Evolutionary conservation across 1,140 invertebrate species (phyloP), one percentile per base, ranked within the genome.

Genomic region (Ceratoteleas bidentatus): DNA sequence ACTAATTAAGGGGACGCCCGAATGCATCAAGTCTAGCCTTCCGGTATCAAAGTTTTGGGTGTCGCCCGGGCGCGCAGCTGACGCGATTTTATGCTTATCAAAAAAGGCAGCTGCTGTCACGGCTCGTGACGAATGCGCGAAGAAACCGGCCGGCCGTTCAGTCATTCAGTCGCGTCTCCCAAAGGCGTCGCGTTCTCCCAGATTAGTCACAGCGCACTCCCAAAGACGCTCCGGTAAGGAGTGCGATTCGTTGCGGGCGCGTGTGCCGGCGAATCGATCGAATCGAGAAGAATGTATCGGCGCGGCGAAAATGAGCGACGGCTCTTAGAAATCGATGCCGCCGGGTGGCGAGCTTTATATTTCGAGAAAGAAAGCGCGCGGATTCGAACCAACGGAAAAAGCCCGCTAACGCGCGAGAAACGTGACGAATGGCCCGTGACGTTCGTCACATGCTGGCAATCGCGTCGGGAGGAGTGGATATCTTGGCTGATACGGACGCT

Each of bases 71-170:
- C n/a, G 68, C 65, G 77, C 85, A 86, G 85, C 85, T 86, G 84
- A 64, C 80, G 64, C 76, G 81, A 81, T 76, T 72, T 76, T 73
- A 81, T 81, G 85, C 84, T 87, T 87, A 87, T 88, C 86, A 87
- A 81, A 85, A 75, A 77, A 81, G 73, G 79, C 85, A 85, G 81
- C 81, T 85, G 83, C 74, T 84, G 84, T 82, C 85, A 74, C 78
- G 72, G 74, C 78, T 85, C 85, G 86, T 87, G 86, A 88, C 87
- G 85, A 87, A 88, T 87, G 82, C 72, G 47, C 68, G 54, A 72
- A 70, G 66, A 36, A 61, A 50, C 5, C 33, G 38, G 36, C 33
- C 52, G 68, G 47, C 68, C 58, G 74, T 74, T 69, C 68, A 64
- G 47, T 62, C 58, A 78, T 74, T 62, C 64, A 64, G 58, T 74